Percentiles rank a stretch among this genome's conserved stretches.
These are phyloP conservation scores for Eumacrocentrus americanus DNA, from an alignment of 2,888 invertebrate genomes.

Conservation along the genomic window DNA sequence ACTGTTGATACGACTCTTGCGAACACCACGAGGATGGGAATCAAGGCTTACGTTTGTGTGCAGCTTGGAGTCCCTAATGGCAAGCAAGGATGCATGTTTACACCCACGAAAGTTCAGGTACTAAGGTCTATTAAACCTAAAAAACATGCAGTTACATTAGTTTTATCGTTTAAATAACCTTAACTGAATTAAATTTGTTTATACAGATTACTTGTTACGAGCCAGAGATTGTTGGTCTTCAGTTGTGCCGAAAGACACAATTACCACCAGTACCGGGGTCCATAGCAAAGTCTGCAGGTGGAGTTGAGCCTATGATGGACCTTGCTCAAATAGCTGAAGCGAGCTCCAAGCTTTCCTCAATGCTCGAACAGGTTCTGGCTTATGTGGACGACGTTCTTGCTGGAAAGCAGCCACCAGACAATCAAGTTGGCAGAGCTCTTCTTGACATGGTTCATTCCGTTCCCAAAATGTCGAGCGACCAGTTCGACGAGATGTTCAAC, in stretches of 20 bases:
- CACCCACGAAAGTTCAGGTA: conserved; percentile 85
- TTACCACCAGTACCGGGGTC: conserved; percentile 43
- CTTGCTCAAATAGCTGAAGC: conserved; percentile 87
- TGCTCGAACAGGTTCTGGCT: conserved; percentile 78
- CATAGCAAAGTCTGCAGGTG: conserved; percentile 65
- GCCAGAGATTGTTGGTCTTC: conserved; percentile 85
- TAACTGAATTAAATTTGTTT: not conserved
- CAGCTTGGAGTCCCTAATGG: conserved; percentile 93
- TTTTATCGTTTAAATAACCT: not conserved
- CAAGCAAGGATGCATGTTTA: conserved; percentile 94
- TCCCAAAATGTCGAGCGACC: conserved; percentile 87
- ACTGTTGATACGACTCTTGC: conserved; percentile 92
- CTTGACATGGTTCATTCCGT: conserved; percentile 91
- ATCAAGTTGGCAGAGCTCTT: conserved; percentile 87
- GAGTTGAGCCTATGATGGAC: conserved; percentile 75
- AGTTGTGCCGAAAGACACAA: conserved; percentile 82
- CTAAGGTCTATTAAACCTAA: not conserved
- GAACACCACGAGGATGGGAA: conserved; percentile 83
- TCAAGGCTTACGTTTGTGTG: conserved; percentile 93
- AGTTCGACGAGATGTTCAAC: conserved; percentile 94
- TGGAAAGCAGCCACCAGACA: conserved; percentile 75
- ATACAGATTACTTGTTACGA: conserved; percentile 80
- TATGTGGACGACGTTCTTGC: conserved; percentile 94
- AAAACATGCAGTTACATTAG: too few relatives aligned
- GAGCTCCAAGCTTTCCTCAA: conserved; percentile 75